A percentile compares a stretch with the other conserved stretches of the same genome.
Conservation (phyloP, 1,140 invertebrate genomes). For the Trichoplusia ni region DNA sequence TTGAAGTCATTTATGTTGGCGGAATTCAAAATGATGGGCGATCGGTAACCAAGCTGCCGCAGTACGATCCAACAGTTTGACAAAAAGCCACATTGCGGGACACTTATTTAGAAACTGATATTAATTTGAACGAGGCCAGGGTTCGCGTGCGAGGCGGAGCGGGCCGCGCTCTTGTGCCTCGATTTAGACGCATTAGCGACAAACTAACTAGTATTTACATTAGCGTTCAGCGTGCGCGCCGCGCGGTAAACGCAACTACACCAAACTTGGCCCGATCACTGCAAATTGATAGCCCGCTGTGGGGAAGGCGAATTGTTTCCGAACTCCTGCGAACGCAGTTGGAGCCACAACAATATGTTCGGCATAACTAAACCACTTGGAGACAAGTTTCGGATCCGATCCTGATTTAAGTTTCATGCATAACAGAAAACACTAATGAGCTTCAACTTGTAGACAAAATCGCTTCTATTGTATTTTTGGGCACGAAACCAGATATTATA, state of each 20-base stretch:
- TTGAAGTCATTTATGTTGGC: not conserved
- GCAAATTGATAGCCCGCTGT: too few relatives aligned
- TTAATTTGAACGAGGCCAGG: conserved; percentile 67
- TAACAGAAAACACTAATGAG: too few relatives aligned
- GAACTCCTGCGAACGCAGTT: too few relatives aligned
- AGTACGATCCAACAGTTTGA: conserved; percentile 29
- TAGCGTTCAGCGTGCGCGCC: too few relatives aligned
- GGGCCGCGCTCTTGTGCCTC: conserved; percentile 8
- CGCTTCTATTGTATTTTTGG: conserved; percentile 19
- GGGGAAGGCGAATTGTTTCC: too few relatives aligned
- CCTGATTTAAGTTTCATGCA: too few relatives aligned
- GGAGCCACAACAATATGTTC: too few relatives aligned
- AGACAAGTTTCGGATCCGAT: too few relatives aligned
- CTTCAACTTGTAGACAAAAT: too few relatives aligned
- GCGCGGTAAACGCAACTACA: too few relatives aligned
- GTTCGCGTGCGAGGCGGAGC: conserved; percentile 58
- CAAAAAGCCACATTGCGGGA: conserved; percentile 46
- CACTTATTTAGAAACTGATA: conserved; percentile 73
- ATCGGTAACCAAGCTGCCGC: conserved; percentile 11
- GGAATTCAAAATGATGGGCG: conserved; percentile 9
- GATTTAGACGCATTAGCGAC: conserved; percentile 30
- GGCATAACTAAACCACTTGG: too few relatives aligned
- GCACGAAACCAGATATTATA: conserved; percentile 35
- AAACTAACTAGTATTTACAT: conserved; percentile 2
- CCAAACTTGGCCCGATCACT: too few relatives aligned